Evolutionary conservation across 2,797 vertebrate genomes (phyloP).

Genomic region (Xiphorhynchus erythropygius): DNA sequence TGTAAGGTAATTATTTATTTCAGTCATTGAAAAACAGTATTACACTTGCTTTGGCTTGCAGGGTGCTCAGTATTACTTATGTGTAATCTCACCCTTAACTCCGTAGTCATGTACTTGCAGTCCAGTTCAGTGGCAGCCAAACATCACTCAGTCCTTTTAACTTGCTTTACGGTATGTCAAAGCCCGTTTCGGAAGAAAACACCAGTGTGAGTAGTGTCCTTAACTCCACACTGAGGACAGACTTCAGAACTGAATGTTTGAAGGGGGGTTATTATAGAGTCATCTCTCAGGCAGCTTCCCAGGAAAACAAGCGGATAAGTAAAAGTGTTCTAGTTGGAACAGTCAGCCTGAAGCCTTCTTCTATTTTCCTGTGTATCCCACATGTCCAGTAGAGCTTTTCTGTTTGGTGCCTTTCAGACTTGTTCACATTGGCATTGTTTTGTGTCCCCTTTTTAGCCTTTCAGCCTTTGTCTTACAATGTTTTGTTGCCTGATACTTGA

Average conservation of each 20-base stretch:
- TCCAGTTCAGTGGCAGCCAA: neutral
- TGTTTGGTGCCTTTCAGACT: neutral
- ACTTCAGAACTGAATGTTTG: neutral
- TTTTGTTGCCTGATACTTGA: neutral
- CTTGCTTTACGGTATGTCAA: neutral
- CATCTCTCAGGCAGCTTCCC: neutral
- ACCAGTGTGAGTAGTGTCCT: neutral
- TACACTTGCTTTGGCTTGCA: neutral
- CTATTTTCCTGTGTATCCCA: neutral
- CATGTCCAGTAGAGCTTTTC: neutral
- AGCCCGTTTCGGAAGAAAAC: neutral
- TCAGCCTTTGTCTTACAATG: neutral
- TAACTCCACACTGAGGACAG: neutral
- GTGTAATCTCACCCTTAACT: neutral
- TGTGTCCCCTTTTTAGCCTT: neutral
- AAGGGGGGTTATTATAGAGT: neutral
- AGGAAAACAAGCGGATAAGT: neutral
- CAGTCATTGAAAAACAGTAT: neutral
- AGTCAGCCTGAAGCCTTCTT: neutral
- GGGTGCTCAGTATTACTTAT: neutral
- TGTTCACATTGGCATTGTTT: rapidly evolving
- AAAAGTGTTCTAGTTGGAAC: neutral
- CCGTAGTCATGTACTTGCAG: neutral
- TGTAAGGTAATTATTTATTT: neutral
- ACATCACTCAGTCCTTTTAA: neutral